Conservation (phyloP, 1,140 invertebrate species). For the Aphis gossypii region DNA sequence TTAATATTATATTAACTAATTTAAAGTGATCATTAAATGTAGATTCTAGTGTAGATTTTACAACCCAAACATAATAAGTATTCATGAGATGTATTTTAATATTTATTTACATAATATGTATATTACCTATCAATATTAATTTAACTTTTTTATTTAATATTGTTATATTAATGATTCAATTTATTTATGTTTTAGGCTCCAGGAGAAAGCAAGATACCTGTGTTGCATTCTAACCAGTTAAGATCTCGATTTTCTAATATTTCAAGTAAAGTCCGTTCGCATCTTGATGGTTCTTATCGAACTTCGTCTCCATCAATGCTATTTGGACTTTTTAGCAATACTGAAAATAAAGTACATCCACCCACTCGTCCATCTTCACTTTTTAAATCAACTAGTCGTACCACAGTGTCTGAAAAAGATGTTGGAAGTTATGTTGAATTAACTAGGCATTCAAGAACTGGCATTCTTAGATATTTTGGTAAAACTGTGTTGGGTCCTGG, state of each 20-base stretch:
- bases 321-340: slow-evolving; percentile 59
- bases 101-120: background rate
- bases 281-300: slow-evolving; percentile 60
- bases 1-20: background rate
- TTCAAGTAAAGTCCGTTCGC: slow-evolving; percentile 62
- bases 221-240: slow-evolving; percentile 60
- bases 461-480: slow-evolving; percentile 70
- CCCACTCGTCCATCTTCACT: slow-evolving; percentile 52
- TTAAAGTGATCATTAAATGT: background rate
- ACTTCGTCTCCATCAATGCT: slow-evolving; percentile 59
- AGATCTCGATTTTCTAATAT: slow-evolving; percentile 61
- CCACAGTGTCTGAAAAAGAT: slow-evolving; percentile 51
- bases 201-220: slow-evolving; percentile 64
- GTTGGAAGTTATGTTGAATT: slow-evolving; percentile 47
- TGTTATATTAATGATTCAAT: background rate
- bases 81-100: background rate
- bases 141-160: background rate
- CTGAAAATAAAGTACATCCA: slow-evolving; percentile 35
- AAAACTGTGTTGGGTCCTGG: slow-evolving; percentile 69
- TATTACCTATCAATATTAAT: background rate
- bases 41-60: background rate
- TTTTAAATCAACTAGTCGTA: slow-evolving; percentile 59
- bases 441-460: slow-evolving; percentile 64
- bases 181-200: slow-evolving; percentile 61
- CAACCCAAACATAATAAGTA: background rate